These are phyloP conservation scores for Reinhardtius hippoglossoides DNA, from an alignment of 2,113 vertebrate species.

Conservation along the genomic window DNA sequence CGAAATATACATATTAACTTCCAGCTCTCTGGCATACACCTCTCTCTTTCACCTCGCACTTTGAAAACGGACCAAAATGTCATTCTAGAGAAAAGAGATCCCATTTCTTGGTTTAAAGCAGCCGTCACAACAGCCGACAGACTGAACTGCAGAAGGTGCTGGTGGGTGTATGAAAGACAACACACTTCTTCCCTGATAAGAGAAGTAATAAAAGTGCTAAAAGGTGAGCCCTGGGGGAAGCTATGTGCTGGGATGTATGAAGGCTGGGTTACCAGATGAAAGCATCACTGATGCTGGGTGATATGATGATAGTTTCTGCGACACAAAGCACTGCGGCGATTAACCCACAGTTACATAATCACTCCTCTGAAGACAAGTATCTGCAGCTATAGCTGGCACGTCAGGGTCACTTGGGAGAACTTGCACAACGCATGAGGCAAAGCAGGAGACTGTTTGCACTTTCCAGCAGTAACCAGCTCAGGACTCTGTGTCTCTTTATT, in stretches of 20 bases:
- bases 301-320: conserved; percentile 49
- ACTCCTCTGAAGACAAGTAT: conserved; percentile 38
- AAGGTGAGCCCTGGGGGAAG: conserved; percentile 29
- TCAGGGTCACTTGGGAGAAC: conserved; percentile 28
- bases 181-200: conserved; percentile 34
- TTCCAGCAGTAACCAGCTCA: conserved; percentile 21
- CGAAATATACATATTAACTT: background rate
- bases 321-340: conserved; percentile 20
- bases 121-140: background rate
- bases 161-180: conserved; percentile 26
- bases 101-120: no score
- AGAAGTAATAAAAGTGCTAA: conserved; percentile 25
- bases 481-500: conserved; percentile 14
- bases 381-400: conserved; percentile 24
- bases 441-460: conserved; percentile 3
- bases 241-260: conserved; percentile 3
- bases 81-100: no score
- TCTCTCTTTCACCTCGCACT: background rate
- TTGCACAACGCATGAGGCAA: conserved; percentile 5
- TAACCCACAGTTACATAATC: conserved; percentile 64
- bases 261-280: conserved; percentile 44
- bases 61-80: background rate
- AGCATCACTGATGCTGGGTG: conserved; percentile 22
- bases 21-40: background rate
- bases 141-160: background rate